Percentiles rank a stretch among this genome's conserved stretches.
These are phyloP conservation scores for Eumacrocentrus americanus DNA, from an alignment of 2,888 invertebrate species.

Conservation along the genomic window DNA sequence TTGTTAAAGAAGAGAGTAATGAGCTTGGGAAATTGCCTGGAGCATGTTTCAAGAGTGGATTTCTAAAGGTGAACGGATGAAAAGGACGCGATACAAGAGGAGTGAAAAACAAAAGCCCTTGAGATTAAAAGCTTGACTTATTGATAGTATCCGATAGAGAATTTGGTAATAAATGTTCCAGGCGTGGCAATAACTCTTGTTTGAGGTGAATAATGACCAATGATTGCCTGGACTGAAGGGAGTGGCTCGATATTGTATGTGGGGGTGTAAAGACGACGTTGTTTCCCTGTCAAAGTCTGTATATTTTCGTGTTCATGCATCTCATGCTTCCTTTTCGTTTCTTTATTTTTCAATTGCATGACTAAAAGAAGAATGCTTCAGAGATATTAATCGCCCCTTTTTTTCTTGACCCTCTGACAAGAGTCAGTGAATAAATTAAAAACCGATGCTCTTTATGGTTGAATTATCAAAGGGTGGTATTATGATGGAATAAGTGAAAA, in stretches of 20 bases:
- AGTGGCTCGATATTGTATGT: neutral
- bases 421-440: neutral
- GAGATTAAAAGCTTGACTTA: too few species aligned
- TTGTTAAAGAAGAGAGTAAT: too few species aligned
- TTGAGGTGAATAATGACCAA: neutral
- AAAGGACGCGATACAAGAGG: neutral
- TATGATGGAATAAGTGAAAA: too few species aligned
- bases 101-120: neutral
- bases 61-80: neutral
- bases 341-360: neutral
- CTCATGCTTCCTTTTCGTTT: too few species aligned
- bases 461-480: neutral
- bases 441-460: neutral
- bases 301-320: too few species aligned
- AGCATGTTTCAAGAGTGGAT: neutral
- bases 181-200: neutral
- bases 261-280: too few species aligned
- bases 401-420: neutral
- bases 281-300: neutral
- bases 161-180: neutral
- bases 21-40: neutral
- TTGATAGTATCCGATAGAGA: neutral
- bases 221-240: neutral
- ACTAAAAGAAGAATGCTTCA: neutral
- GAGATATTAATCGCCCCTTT: neutral